Base-by-base conservation (phyloP, 2,797 vertebrate species). In the Scleropages formosus region DNA sequence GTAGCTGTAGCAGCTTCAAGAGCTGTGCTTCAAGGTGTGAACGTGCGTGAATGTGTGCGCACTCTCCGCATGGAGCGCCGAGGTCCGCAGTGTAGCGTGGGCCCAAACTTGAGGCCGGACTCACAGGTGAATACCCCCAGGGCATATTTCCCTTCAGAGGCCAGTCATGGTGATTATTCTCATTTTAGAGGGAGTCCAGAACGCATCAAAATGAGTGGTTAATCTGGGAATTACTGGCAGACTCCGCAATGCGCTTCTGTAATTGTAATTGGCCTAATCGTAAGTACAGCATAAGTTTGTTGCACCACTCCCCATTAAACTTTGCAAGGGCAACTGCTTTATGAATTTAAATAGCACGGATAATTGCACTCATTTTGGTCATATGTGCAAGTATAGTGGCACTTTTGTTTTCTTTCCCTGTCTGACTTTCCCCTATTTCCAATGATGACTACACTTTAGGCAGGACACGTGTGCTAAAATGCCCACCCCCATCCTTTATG, bases 1-100 rank as follows among this genome's bases (percentile, higher is more conserved):
- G 44, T 49, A 26, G 63, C 39, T 47, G 22, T 8, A 15, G 16
- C 18, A 46, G 49, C 22, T 59, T 26, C 49, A 60, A 68, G 56
- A 68, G 65, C 74, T n/a, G 64, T 39, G n/a, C 67, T 60, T 18
- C 31, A 26, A 68, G 20, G 59, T 56, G 27, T 59, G 47, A 47
- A 62, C 9, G 16, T 44, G 44, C 13, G 13, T 4, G 68, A 0
- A 12, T n/a, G 31, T 9, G 18, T 46, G 63, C 9, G 9, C 51
- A 18, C 8, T 8, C 53, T 12, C 51, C 44, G 16, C 31, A 8
- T 8, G 6, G 8, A 9, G 11, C 44, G 18, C 15, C 3, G 56
- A n/a, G 18, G 47, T 26, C 3, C 31, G 12, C 24, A 12, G 15
- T 4, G 63, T 1, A 24, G n/a, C 39, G 20, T 11, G 46, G 15